A percentile compares a stretch with the other conserved stretches of the same genome.
phyloP scores from a whole-genome alignment of 2,113 vertebrate genomes.

The Lathamus discolor region DNA sequence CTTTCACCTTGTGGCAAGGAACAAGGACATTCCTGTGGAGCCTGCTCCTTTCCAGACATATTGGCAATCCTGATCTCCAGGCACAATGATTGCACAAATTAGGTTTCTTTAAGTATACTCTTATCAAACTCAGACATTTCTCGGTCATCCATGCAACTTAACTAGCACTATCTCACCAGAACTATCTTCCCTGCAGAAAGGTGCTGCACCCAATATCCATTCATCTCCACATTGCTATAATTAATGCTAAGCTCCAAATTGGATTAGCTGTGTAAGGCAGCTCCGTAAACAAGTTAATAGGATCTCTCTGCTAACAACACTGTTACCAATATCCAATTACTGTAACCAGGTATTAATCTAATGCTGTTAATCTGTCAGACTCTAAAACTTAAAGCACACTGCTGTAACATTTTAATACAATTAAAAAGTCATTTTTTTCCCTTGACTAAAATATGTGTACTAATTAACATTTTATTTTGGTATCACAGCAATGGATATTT shows the following conservation, averaged over 20 bases:
- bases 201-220: conserved; percentile 39
- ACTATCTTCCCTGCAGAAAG: background rate
- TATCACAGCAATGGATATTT: background rate
- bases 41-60: background rate
- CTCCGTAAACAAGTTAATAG: conserved; percentile 59
- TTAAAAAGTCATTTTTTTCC: background rate
- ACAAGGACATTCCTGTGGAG: fast-evolving
- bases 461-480: conserved; percentile 29
- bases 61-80: background rate
- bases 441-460: background rate
- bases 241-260: conserved; percentile 60
- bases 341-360: conserved; percentile 71
- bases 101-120: background rate
- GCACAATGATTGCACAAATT: fast-evolving
- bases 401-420: conserved; percentile 44
- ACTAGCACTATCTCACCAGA: background rate
- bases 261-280: conserved; percentile 70
- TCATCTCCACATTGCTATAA: conserved; percentile 12
- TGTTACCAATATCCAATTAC: conserved; percentile 68
- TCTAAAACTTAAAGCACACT: conserved; percentile 30
- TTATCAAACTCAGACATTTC: background rate
- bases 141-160: background rate
- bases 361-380: conserved; percentile 57
- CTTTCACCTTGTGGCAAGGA: background rate
- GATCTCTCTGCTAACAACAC: conserved; percentile 52